These are phyloP conservation scores for Stegastes partitus DNA, from an alignment of 2,113 vertebrate species.

Conservation along the genomic window DNA sequence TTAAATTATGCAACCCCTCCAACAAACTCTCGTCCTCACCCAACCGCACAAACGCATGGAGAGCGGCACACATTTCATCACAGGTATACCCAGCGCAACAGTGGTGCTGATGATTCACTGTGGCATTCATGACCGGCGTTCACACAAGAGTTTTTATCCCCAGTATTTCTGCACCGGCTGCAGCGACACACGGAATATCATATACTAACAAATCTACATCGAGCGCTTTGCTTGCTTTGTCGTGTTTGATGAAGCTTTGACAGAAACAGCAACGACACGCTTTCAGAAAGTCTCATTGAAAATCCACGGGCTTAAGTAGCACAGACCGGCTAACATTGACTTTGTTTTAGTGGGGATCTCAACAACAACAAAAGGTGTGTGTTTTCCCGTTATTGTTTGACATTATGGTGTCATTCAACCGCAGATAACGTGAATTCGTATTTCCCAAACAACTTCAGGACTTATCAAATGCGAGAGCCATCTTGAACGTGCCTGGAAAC, in stretches of 20 bases:
- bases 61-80: constrained; percentile 32
- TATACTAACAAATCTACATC: neutral
- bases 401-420: neutral
- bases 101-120: constrained; percentile 28
- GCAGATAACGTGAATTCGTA: neutral
- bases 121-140: constrained; percentile 24
- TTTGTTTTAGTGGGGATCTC: constrained; percentile 8
- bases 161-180: neutral
- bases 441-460: neutral
- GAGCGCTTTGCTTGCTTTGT: neutral
- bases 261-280: neutral
- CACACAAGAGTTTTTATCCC: constrained; percentile 4
- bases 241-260: constrained; percentile 21
- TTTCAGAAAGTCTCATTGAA: constrained; percentile 13
- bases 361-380: constrained; percentile 1
- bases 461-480: neutral
- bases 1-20: constrained; percentile 39
- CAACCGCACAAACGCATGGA: neutral
- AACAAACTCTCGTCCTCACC: constrained; percentile 34
- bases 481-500: neutral
- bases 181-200: neutral
- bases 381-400: constrained; percentile 6
- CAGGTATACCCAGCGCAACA: constrained; percentile 31
- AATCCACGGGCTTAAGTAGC: constrained; percentile 1
- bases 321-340: neutral